Percentiles rank a stretch among this genome's conserved stretches.
phyloP scores from a whole-genome alignment of 2,888 invertebrate species.

The Drosophila anomalipes region DNA sequence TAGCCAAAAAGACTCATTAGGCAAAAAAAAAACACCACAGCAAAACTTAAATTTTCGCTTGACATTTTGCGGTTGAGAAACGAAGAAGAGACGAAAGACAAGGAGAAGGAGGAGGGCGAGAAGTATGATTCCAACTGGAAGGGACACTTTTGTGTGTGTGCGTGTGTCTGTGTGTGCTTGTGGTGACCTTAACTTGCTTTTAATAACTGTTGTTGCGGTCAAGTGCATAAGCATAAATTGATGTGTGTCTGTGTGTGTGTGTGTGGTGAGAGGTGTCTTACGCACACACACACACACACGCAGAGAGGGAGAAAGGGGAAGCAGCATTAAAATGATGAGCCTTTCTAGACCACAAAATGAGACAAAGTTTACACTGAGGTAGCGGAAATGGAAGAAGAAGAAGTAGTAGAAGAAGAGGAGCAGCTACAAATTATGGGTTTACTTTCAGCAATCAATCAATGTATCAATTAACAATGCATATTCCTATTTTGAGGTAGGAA shows the following conservation, averaged over 20 bases:
- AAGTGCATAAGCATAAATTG: conserved; percentile 22
- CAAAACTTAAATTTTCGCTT: conserved; percentile 34
- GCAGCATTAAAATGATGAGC: conserved; percentile 8
- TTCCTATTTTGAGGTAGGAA: not conserved
- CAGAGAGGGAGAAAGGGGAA: not conserved
- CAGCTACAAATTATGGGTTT: not conserved
- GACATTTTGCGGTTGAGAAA: conserved; percentile 48
- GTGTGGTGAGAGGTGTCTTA: conserved; percentile 13
- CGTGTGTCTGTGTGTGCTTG: conserved; percentile 22
- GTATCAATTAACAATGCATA: not conserved
- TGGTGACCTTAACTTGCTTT: conserved; percentile 54
- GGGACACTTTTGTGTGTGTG: conserved; percentile 1
- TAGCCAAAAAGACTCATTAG: conserved; percentile 44
- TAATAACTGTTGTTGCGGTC: conserved; percentile 59
- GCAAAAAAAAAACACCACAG: conserved; percentile 42
- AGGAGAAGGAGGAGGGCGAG: not conserved
- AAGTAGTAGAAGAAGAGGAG: not conserved
- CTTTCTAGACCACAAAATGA: conserved; percentile 7
- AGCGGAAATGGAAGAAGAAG: not conserved
- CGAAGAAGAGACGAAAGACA: conserved; percentile 20
- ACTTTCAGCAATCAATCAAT: not conserved
- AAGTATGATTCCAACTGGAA: not conserved
- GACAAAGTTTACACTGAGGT: not conserved
- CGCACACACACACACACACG: not conserved
- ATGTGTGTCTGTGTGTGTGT: not conserved